Evolutionary conservation across 2,797 vertebrate species (phyloP), one percentile per base, ranked within the genome.

Genomic region (Bufotes viridis): DNA sequence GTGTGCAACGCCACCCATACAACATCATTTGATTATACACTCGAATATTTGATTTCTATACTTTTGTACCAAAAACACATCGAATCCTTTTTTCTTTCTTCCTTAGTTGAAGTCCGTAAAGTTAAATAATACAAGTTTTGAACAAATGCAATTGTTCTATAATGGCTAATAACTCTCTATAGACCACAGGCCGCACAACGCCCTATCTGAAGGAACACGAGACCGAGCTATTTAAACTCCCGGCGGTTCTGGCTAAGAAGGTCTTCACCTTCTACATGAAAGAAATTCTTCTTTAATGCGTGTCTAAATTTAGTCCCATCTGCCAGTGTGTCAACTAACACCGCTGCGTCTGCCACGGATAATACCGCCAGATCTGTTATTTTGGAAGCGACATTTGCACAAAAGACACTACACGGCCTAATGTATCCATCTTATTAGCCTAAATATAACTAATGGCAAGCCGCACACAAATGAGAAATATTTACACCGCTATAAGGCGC

Each of bases 301-400:
- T 6, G 26, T 10, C 83, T 78, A 76, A 85, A 63, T 76, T 85
- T 85, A 85, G 72, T 22, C 49, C 55, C 85, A 74, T 87, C 78
- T 81, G 85, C 69, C 69, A 74, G 34, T 60, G 55, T 82, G 78
- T 82, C 79, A 87, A 22, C 67, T 20, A 74, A 70, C 86, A 75
- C 67, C 12, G 22, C 79, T 58, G 29, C 13, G 67, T 42, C 86
- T 74, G 86, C 75, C 53, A 69, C 51, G n/a, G 84, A 79, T 53
- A 63, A 70, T 69, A 70, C 78, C 61, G 83, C 5, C 9, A n/a
- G 7, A 67, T 13, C 69, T 51, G 76, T 78, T 78, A 76, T 78
- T 85, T 61, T 51, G 58, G 58, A 76, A 53, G 83, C 22, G 8
- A 85, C 83, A 84, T 24, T 63, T 84, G 55, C 14, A 80, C 76